phyloP scores from a whole-genome alignment of 2,888 invertebrate genomes.

The Pardosa pseudoannulata region DNA sequence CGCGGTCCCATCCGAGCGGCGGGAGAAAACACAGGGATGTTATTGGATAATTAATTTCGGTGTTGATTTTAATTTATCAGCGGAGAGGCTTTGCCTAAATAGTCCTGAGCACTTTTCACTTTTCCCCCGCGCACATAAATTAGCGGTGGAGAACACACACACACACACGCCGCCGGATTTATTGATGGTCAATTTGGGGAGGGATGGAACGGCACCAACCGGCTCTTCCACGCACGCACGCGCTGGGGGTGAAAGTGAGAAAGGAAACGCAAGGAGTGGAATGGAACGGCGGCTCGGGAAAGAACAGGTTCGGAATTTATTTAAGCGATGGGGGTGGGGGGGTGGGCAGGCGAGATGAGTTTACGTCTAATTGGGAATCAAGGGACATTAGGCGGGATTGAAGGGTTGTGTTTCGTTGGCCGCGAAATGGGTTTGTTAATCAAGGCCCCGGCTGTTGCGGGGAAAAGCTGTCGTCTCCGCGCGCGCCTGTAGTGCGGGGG shows the following conservation, averaged over 20 bases:
- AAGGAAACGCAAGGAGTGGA: neutral
- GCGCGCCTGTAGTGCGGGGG: neutral
- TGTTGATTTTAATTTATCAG: slow-evolving; percentile 73
- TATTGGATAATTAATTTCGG: slow-evolving; percentile 73
- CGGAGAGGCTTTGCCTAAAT: slow-evolving; percentile 42
- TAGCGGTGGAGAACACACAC: slow-evolving; percentile 31
- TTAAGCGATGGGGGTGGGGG: neutral
- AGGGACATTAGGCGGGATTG: slow-evolving; percentile 14
- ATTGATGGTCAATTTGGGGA: slow-evolving; percentile 63
- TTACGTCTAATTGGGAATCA: slow-evolving; percentile 4
- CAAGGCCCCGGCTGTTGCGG: neutral
- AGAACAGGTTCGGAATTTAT: slow-evolving; percentile 3
- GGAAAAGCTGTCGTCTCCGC: neutral
- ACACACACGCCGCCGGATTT: slow-evolving; percentile 40
- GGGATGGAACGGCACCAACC: neutral
- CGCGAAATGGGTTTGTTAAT: slow-evolving; percentile 11
- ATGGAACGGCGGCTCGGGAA: neutral
- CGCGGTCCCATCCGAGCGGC: neutral
- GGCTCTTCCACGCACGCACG: neutral
- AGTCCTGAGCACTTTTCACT: slow-evolving; percentile 48
- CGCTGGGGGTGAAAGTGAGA: neutral
- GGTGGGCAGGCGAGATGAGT: neutral
- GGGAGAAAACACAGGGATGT: slow-evolving; percentile 66
- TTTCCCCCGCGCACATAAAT: slow-evolving; percentile 65
- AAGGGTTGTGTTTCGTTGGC: slow-evolving; percentile 7